A percentile compares a stretch with the other conserved stretches of the same genome.
Evolutionary conservation across 1,140 invertebrate species (phyloP).

Genomic region (Drosophila ambigua): DNA sequence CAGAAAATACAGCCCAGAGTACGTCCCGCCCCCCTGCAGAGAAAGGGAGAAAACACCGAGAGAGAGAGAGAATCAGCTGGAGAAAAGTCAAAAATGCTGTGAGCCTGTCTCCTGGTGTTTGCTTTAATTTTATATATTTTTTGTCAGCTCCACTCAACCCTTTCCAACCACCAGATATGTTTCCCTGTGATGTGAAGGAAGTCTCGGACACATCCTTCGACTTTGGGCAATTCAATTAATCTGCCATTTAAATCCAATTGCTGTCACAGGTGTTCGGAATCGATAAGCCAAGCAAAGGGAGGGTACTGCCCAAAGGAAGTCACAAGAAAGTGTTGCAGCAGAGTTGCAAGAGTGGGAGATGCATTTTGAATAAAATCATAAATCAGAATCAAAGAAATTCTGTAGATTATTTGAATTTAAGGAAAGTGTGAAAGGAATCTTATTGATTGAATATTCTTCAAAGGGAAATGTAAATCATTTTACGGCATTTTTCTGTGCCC

Average conservation of each 20-base stretch:
- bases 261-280: slow-evolving; percentile 47
- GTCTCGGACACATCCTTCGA: slow-evolving; percentile 7
- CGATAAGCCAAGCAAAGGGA: slow-evolving; percentile 33
- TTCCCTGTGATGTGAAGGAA: neutral
- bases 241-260: slow-evolving; percentile 56
- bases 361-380: too few species aligned
- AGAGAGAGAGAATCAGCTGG: neutral
- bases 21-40: slow-evolving; percentile 15
- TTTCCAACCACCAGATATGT: neutral
- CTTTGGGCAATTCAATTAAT: slow-evolving; percentile 55
- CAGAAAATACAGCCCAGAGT: slow-evolving; percentile 70
- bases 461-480: too few species aligned
- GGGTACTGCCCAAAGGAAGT: neutral
- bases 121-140: slow-evolving; percentile 54
- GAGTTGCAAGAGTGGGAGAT: too few species aligned
- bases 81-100: slow-evolving; percentile 40
- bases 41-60: slow-evolving; percentile 13
- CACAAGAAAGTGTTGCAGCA: too few species aligned
- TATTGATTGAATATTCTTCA: too few species aligned
- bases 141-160: neutral
- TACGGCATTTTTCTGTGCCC: too few species aligned
- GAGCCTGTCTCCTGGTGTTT: slow-evolving; percentile 45
- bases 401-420: too few species aligned
- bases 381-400: too few species aligned
- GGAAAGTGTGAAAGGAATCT: too few species aligned